Base-by-base conservation (phyloP, 2,888 invertebrate species). In the Drosophila mayaguana region DNA sequence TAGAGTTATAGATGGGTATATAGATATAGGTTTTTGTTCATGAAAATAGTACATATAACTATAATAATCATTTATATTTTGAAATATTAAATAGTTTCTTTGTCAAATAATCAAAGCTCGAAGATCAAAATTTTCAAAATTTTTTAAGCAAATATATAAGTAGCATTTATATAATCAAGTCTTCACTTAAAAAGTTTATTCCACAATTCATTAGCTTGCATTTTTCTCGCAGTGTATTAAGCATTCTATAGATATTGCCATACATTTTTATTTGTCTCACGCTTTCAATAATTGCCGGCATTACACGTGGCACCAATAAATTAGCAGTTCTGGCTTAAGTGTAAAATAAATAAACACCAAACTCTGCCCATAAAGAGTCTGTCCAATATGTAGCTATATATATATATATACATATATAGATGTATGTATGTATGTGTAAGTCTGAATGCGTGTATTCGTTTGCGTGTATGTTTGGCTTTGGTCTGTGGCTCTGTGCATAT, bases 231-330 rank as follows among this genome's bases (percentile, higher is more conserved):
- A 48, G 67, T 66, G 66, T 25, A 40, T 18, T 12, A 14, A 16
- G 5, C 38, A 53, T 66, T 28, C 65, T 60, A 38, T 67, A 70
- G 75, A 71, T 82, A 72, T 83, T 68, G 75, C 74, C 56, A 88
- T 83, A 86, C 74, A 84, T 84, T 87, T 86, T 87, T 87, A 87
- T 87, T 89, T 89, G 88, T 72, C 89, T 89, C 86, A 87, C 89
- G 86, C 86, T 80, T 89, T 87, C 89, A 87, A 87, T 87, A 87
- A 87, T 87, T 87, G 89, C 82, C 80, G 59, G 80, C 74, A 87
- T 85, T 89, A 88, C 85, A 89, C 86, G 86, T 86, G 86, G 86
- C 83, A 68, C 76, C 71, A 82, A 89, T 87, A 87, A 87, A 87
- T 87, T 88, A 88, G 81, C 75, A 66, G 62, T 51, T 60, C 40